Percentiles rank a stretch among this genome's conserved stretches.
Conservation (phyloP, 1,140 invertebrate genomes). For the Eriosoma lanigerum region DNA sequence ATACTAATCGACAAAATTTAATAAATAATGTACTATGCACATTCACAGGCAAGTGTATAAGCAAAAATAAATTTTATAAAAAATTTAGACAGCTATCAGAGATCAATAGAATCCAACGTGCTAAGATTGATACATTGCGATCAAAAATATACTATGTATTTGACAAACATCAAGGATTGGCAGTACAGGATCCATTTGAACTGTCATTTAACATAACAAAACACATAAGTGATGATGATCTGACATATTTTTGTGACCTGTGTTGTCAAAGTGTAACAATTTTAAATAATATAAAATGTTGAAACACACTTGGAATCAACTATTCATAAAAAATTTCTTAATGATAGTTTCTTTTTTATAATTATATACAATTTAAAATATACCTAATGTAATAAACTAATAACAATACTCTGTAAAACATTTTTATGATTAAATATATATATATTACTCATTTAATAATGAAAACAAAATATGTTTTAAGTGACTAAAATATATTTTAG, state of each 20-base stretch:
- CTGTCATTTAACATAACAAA: conserved; percentile 12
- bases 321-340: background rate
- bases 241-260: conserved; percentile 1
- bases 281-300: background rate
- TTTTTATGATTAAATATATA: too few relatives aligned
- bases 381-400: too few relatives aligned
- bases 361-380: too few relatives aligned
- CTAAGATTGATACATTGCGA: background rate
- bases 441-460: too few relatives aligned
- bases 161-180: background rate
- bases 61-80: background rate
- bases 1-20: background rate
- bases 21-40: background rate
- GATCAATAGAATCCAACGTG: background rate
- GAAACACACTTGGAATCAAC: background rate
- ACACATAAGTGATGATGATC: background rate
- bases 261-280: background rate
- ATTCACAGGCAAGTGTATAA: background rate
- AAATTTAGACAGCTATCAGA: background rate
- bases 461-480: too few relatives aligned
- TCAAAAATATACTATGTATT: background rate
- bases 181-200: conserved; percentile 22
- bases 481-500: too few relatives aligned
- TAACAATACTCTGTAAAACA: too few relatives aligned
- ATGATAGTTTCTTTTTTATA: background rate